Conservation (phyloP, 1,140 invertebrate species). For the Dendrolimus punctatus region DNA sequence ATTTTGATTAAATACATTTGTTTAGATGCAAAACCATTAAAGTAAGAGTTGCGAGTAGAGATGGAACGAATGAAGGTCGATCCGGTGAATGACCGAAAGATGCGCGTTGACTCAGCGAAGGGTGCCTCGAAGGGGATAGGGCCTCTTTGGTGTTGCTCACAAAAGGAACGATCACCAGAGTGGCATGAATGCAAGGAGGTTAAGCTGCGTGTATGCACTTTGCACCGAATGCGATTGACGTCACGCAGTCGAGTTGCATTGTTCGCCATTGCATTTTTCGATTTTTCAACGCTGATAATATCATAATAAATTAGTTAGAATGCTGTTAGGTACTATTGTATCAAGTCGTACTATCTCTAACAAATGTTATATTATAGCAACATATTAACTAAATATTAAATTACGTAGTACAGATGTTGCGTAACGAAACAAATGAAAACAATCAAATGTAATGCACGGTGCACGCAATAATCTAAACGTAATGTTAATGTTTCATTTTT, state of each 20-base stretch:
- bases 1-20: not conserved
- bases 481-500: too few species aligned
- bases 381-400: too few species aligned
- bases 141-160: slow-evolving; percentile 64
- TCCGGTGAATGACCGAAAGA: slow-evolving; percentile 44
- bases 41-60: slow-evolving; percentile 4
- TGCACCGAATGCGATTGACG: slow-evolving; percentile 64
- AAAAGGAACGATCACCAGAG: slow-evolving; percentile 66
- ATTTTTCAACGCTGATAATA: slow-evolving; percentile 11
- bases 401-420: too few species aligned
- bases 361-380: too few species aligned
- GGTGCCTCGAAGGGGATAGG: slow-evolving; percentile 65
- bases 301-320: not conserved
- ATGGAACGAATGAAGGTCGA: slow-evolving; percentile 23
- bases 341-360: too few species aligned
- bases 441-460: too few species aligned
- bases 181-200: slow-evolving; percentile 54
- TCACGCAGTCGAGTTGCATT: slow-evolving; percentile 51
- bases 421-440: too few species aligned
- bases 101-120: slow-evolving; percentile 63
- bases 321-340: too few species aligned
- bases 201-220: slow-evolving; percentile 65
- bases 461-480: too few species aligned
- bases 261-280: slow-evolving; percentile 46
- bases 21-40: slow-evolving; percentile 1